These are phyloP conservation scores for Metallyticus violacea DNA, from an alignment of 2,888 invertebrate genomes.

Conservation along the genomic window DNA sequence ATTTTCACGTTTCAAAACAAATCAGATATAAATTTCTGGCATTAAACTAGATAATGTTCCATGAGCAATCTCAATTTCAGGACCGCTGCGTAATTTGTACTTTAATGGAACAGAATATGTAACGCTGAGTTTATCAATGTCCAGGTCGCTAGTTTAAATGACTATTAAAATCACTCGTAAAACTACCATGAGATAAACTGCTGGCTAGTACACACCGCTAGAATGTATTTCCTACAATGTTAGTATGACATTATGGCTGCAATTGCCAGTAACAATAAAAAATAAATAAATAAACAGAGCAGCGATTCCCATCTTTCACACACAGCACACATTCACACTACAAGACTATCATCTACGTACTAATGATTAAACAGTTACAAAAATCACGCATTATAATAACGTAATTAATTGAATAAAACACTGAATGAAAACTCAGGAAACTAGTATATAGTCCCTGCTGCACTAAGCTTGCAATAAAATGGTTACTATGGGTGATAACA, in stretches of 20 bases:
- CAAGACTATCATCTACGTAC: background rate
- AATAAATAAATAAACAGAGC: background rate
- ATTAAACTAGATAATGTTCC: too few species aligned
- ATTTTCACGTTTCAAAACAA: too few species aligned
- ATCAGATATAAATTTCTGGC: background rate
- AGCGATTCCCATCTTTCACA: background rate
- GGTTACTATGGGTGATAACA: background rate
- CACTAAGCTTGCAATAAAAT: too few species aligned
- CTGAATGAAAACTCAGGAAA: background rate
- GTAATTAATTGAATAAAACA: background rate
- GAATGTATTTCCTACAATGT: background rate
- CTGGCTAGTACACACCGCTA: conserved; percentile 20
- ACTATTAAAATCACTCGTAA: conserved; percentile 4
- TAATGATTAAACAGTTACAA: background rate
- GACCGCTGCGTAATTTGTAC: background rate
- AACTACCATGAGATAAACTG: conserved; percentile 20
- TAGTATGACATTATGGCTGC: background rate
- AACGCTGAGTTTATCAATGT: background rate
- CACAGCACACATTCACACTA: background rate
- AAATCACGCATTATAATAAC: background rate
- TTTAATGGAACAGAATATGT: background rate
- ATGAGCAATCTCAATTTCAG: background rate
- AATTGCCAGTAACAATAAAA: conserved; percentile 13
- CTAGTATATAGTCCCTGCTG: background rate
- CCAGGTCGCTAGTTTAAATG: background rate